A percentile compares a stretch with the other conserved stretches of the same genome.
Evolutionary conservation across 1,140 invertebrate species (phyloP).

Genomic region (Drosophila punjabiensis): DNA sequence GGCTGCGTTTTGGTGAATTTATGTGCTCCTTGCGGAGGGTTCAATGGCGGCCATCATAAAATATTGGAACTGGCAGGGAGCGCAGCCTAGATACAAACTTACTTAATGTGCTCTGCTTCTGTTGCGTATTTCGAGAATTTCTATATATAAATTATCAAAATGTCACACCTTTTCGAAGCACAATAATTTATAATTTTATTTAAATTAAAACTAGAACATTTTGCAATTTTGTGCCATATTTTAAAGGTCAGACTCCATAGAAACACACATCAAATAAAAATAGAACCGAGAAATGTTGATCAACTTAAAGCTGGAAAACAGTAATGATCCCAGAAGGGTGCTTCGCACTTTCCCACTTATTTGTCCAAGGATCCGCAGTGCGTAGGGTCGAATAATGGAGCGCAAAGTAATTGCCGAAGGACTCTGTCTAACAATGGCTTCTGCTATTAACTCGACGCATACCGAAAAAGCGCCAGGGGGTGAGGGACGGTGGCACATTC

Average conservation of each 20-base stretch:
- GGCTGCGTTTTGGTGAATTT: constrained; percentile 73
- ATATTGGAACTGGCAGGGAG: constrained; percentile 70
- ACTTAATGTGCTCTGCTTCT: constrained; percentile 5
- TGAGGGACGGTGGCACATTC: constrained; percentile 50
- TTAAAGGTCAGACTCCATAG: neutral
- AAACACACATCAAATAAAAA: neutral
- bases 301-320: constrained; percentile 1
- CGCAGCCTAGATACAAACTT: constrained; percentile 39
- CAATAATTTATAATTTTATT: too few relatives aligned
- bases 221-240: neutral
- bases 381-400: constrained; percentile 56
- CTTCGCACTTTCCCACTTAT: constrained; percentile 9
- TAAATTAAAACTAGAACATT: neutral
- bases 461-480: constrained; percentile 46
- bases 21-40: constrained; percentile 67
- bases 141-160: neutral
- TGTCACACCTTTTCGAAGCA: neutral
- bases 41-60: constrained; percentile 76
- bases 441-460: constrained; percentile 75
- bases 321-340: constrained; percentile 28
- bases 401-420: constrained; percentile 62
- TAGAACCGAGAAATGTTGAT: constrained; percentile 2
- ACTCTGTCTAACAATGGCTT: constrained; percentile 55
- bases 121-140: constrained; percentile 1
- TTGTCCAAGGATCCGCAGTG: constrained; percentile 15